A percentile compares a stretch with the other conserved stretches of the same genome.
Evolutionary conservation across 2,797 vertebrate genomes (phyloP).

Genomic region (Neostethus bicornis): DNA sequence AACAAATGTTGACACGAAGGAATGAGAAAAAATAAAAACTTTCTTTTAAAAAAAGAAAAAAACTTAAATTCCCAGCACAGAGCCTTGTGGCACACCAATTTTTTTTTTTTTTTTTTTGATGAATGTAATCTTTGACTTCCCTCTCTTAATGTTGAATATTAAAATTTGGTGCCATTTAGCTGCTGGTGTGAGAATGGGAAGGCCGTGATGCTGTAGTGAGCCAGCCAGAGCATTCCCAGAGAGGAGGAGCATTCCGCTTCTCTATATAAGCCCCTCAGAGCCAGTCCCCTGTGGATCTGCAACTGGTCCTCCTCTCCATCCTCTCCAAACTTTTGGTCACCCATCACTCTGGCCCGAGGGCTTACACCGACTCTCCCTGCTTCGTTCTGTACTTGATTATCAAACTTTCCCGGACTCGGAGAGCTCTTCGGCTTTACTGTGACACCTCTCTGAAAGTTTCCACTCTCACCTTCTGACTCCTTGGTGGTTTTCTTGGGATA

Average conservation of each 20-base stretch:
- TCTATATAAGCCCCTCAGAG: constrained; percentile 88
- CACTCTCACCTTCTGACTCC: constrained; percentile 46
- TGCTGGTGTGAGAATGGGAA: constrained; percentile 28
- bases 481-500: constrained; percentile 70
- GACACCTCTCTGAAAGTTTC: constrained; percentile 38
- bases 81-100: too few species aligned
- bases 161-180: not conserved
- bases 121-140: too few species aligned
- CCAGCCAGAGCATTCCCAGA: constrained; percentile 65
- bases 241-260: constrained; percentile 87
- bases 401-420: constrained; percentile 54
- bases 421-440: constrained; percentile 25
- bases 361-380: constrained; percentile 53
- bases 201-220: constrained; percentile 80
- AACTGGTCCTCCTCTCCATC: constrained; percentile 77
- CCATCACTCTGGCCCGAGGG: constrained; percentile 62
- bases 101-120: too few species aligned
- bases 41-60: too few species aligned
- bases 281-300: constrained; percentile 85
- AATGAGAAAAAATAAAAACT: too few species aligned
- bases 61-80: too few species aligned
- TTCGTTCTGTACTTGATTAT: constrained; percentile 20
- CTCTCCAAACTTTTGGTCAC: constrained; percentile 75
- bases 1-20: too few species aligned
- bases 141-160: not conserved